These are phyloP conservation scores for Coregonus ussuriensis DNA, from an alignment of 2,797 vertebrate genomes.

Conservation along the genomic window DNA sequence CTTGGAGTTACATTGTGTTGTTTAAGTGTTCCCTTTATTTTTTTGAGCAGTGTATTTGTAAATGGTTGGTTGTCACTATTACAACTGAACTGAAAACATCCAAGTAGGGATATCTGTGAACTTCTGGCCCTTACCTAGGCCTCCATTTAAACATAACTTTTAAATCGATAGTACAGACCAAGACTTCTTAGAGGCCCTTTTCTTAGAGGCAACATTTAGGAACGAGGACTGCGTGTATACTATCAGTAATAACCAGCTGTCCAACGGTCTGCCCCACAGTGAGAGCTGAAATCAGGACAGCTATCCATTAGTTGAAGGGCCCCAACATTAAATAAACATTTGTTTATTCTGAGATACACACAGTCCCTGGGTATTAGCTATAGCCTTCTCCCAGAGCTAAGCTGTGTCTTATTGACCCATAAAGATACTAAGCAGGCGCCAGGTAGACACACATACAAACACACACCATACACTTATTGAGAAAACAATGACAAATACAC, in stretches of 20 bases:
- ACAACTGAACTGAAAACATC: too few species aligned
- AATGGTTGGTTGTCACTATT: too few species aligned
- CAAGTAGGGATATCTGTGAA: too few species aligned
- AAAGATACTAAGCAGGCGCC: background rate
- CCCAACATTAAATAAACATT: slow-evolving; percentile 51
- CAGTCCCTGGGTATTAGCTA: background rate
- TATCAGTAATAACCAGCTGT: slow-evolving; percentile 16
- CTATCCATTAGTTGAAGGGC: slow-evolving; percentile 45
- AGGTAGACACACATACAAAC: background rate
- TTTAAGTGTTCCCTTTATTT: too few species aligned
- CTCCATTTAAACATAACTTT: background rate
- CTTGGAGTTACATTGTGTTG: too few species aligned
- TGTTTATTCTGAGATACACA: slow-evolving; percentile 29
- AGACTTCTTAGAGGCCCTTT: background rate
- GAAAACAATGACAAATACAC: background rate
- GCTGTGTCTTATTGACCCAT: background rate
- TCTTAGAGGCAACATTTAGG: background rate
- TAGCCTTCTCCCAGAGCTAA: too few species aligned
- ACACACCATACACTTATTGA: background rate
- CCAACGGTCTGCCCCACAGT: slow-evolving; percentile 2
- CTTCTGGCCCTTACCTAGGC: too few species aligned
- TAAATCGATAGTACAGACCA: background rate
- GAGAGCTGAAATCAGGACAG: slow-evolving; percentile 48
- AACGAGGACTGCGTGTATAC: background rate
- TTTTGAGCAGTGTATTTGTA: too few species aligned